Base-by-base conservation (phyloP, 2,888 invertebrate genomes). In the Pterobdella sp. region DNA sequence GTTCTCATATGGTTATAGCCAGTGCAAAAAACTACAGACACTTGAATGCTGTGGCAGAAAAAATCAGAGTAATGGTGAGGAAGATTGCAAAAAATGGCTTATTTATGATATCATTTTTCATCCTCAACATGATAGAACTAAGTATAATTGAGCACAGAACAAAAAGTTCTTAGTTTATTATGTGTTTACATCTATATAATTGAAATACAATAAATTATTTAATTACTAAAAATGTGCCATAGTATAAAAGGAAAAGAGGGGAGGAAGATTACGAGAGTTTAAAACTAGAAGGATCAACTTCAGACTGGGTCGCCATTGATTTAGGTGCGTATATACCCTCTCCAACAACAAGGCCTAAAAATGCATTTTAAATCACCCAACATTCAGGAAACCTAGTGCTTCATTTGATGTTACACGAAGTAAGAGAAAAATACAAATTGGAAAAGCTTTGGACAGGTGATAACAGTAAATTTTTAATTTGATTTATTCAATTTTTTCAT, bases 371-470 rank as follows among this genome's bases (percentile, higher is more conserved):
- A 65, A 26, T 29, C 32, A 32, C 1, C 35, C 26, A 3, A 18
- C 14, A 86, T 87, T 49, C 84, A 93, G 93, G 93, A 76, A 95
- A 94, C 81, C 94, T 95, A 79, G 91, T 91, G 2, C 84, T 96
- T 42, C 95, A 96, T 80, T 88, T 96, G 77, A 92, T 95, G 84
- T 88, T 90, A 37, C 86, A 87, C 18, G 86, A 88, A 77, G 87
- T 88, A 0, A 86, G 96, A 78, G 84, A 86, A 76, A 81, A 85
- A 4, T 94, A 93, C 83, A 94, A 95, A 84, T 86, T 96, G 76
- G 96, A 96, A 84, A 90, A 90, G 0, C 84, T 96, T 49, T 96
- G 95, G 96, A 87, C 91, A 56, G 88, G 94, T 29, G 95, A 95
- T 1, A 14, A 14, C 22, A 14, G 22, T 63, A 7, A 72, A 72